Evolutionary conservation across 37 sponge, comb jelly and placozoan genomes (phyloP).

Genomic region (Oopsacas minuta): DNA sequence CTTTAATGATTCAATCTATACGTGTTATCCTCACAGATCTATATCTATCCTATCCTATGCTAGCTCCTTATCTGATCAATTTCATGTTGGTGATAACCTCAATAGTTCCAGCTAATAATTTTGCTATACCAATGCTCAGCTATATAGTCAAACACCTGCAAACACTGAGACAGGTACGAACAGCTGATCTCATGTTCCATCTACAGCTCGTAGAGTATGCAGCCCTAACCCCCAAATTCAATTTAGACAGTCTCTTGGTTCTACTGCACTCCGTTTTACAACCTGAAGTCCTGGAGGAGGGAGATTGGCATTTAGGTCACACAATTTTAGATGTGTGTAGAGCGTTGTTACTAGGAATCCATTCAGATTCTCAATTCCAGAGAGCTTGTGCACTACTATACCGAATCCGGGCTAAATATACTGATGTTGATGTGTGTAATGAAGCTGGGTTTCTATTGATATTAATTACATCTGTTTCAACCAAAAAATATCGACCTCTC

Average conservation of each 20-base stretch:
- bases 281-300: background rate
- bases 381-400: background rate
- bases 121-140: background rate
- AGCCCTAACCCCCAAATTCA: background rate
- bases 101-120: background rate
- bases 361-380: slow-evolving; percentile 2
- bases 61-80: background rate
- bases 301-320: background rate
- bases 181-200: background rate
- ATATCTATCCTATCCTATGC: background rate
- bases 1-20: background rate
- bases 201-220: background rate
- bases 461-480: background rate
- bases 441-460: background rate
- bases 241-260: background rate
- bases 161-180: background rate
- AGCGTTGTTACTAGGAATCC: background rate
- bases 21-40: background rate
- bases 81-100: background rate
- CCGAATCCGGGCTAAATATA: background rate
- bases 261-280: background rate
- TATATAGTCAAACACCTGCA: background rate
- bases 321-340: background rate
- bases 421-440: background rate
- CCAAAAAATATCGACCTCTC: background rate